Base-by-base conservation (phyloP, 37 sponge, comb jelly and placozoan genomes). In the Oopsacas minuta region DNA sequence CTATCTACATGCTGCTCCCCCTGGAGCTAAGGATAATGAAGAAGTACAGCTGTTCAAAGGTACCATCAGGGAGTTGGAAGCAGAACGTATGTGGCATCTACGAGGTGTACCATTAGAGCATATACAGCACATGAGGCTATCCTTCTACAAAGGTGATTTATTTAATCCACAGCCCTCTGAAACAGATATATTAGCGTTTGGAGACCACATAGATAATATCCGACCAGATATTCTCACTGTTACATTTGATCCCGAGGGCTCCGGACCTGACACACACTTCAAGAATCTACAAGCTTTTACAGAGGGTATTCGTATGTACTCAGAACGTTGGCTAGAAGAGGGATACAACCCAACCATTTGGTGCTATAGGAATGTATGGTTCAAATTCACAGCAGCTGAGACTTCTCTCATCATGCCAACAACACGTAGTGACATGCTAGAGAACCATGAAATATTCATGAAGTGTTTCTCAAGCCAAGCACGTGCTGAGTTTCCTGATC, bases 371-470 rank as follows among this genome's bases (percentile, higher is more conserved):
- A 61, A 61, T n/a, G 75, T 61, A 3, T 61, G 75, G 75, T 61
- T 61, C 75, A 3, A 12, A n/a, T 61, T 61, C 75, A 25, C 75
- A 25, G 28, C 75, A 3, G 75, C 75, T 3, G 75, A 61, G 75
- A n/a, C 75, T 34, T 32, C 22, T n/a, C 75, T 61, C 75, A 61
- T 61, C 7, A 61, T 61, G 75, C 75, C 75, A 3, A n/a, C 75
- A 25, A 61, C 32, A 12, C 75, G 75, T 12, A 61, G 28, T 12
- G 75, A 61, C 75, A 61, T 61, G 75, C 3, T 12, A n/a, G 75
- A 61, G 75, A 61, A 61, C 75, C 75, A 61, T 34, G 75, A 61
- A n/a, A 10, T 61, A n/a, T 61, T 61, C 75, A 61, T 61, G 75
- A 10, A n/a, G 1, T 61, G 75, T n/a, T 61, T 61, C 75, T n/a